Conservation (phyloP, 2,113 vertebrate genomes). For the Cebidichthys violaceus region DNA sequence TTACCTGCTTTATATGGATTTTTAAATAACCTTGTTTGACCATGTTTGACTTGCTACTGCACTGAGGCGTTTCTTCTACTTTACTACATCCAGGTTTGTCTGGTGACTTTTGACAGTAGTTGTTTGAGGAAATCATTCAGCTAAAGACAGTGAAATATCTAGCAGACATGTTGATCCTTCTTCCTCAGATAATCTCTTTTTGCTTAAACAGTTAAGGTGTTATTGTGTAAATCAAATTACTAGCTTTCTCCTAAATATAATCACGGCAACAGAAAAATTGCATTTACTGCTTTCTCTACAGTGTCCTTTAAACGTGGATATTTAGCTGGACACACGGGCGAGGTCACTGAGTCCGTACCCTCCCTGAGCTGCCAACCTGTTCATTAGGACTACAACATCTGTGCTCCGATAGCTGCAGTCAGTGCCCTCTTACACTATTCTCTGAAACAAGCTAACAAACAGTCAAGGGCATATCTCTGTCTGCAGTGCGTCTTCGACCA, state of each 20-base stretch:
- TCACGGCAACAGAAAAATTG: not conserved
- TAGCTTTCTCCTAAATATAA: not conserved
- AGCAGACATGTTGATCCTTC: not conserved
- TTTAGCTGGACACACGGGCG: constrained; percentile 48
- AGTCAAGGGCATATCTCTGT: not conserved
- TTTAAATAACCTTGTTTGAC: not conserved
- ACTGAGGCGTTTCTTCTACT: not conserved
- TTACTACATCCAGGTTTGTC: not conserved
- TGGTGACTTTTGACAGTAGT: not conserved
- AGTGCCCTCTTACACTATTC: constrained; percentile 11
- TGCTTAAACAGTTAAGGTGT: not conserved
- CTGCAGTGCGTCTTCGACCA: not conserved
- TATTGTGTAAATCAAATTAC: not conserved
- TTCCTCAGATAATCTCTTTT: not conserved
- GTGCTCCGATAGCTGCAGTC: constrained; percentile 46
- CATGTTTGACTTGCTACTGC: not conserved
- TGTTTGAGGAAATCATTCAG: not conserved
- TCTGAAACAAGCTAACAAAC: constrained; percentile 21
- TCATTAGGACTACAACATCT: constrained; percentile 67
- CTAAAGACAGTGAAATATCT: not conserved
- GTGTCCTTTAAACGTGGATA: constrained; percentile 14
- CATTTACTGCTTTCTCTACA: not conserved
- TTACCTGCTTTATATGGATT: not conserved
- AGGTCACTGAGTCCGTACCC: constrained; percentile 60
- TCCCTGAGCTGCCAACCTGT: constrained; percentile 62